phyloP scores from a whole-genome alignment of 2,797 vertebrate genomes.

The Gadopsis marmoratus region DNA sequence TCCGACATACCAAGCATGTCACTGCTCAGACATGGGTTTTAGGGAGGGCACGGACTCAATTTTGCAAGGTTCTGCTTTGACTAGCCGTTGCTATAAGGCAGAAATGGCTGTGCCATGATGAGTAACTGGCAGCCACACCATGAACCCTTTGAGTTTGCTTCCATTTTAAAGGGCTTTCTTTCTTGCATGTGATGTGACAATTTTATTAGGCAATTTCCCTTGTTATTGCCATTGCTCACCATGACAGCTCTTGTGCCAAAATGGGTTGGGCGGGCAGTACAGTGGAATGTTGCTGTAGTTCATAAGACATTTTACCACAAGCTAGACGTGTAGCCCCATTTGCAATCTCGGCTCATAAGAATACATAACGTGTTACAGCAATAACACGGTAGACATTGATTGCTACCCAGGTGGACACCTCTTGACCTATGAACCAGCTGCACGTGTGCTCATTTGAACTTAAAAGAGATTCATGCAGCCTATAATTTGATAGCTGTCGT shows the following conservation, averaged over 20 bases:
- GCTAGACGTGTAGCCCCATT: not conserved
- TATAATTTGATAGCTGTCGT: not conserved
- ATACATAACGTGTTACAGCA: not conserved
- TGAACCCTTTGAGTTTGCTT: conserved; percentile 20
- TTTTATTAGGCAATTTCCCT: conserved; percentile 15
- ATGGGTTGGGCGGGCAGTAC: not conserved
- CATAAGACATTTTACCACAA: not conserved
- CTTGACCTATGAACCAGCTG: not conserved
- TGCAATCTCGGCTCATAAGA: not conserved
- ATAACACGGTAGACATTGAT: not conserved
- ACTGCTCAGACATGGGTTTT: conserved; percentile 40
- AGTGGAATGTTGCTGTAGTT: not conserved
- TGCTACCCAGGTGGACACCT: not conserved
- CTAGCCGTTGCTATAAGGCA: conserved; percentile 15
- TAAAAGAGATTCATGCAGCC: not conserved
- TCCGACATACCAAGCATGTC: conserved; percentile 48
- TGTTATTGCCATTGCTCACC: not conserved
- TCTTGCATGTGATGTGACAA: conserved; percentile 23
- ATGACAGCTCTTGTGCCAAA: not conserved
- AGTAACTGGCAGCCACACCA: conserved; percentile 21
- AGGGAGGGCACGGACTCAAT: conserved; percentile 32
- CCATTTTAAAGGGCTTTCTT: conserved; percentile 9
- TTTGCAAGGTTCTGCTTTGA: conserved; percentile 41
- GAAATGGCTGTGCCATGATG: conserved; percentile 28
- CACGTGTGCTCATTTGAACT: not conserved